These are phyloP conservation scores for Tichodroma muraria DNA, from an alignment of 2,113 vertebrate species.

Conservation along the genomic window DNA sequence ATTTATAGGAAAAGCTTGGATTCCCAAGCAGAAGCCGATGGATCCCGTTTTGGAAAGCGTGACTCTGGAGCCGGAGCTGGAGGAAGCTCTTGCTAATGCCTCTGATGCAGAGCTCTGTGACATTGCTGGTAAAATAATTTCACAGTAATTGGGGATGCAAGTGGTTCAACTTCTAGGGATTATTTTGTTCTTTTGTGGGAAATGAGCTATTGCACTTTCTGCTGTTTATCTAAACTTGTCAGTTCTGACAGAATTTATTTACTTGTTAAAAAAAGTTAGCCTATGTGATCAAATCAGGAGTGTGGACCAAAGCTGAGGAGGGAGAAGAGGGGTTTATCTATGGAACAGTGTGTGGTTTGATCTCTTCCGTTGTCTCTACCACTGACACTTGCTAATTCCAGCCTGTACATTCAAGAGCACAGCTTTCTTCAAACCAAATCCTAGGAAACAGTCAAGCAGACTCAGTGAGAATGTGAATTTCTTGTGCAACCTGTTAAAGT, in stretches of 20 bases:
- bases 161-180: background rate
- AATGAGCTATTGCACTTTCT: background rate
- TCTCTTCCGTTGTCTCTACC: background rate
- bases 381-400: background rate
- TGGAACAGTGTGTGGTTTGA: background rate
- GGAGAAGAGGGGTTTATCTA: background rate
- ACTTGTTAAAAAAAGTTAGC: background rate
- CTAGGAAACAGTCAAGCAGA: background rate
- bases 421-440: background rate
- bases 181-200: background rate
- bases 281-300: background rate
- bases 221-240: background rate
- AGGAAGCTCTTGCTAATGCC: slow-evolving; percentile 92
- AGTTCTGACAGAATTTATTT: background rate
- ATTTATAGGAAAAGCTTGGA: slow-evolving; percentile 85
- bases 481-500: background rate
- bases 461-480: background rate
- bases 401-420: background rate
- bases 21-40: slow-evolving; percentile 86
- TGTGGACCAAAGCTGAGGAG: background rate
- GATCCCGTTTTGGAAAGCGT: slow-evolving; percentile 92
- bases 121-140: slow-evolving; percentile 85
- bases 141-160: background rate
- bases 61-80: slow-evolving; percentile 92
- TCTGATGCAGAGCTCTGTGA: slow-evolving; percentile 96